Evolutionary conservation across 2,113 vertebrate species (phyloP), one percentile per base, ranked within the genome.

Genomic region (Paratilapia polleni): DNA sequence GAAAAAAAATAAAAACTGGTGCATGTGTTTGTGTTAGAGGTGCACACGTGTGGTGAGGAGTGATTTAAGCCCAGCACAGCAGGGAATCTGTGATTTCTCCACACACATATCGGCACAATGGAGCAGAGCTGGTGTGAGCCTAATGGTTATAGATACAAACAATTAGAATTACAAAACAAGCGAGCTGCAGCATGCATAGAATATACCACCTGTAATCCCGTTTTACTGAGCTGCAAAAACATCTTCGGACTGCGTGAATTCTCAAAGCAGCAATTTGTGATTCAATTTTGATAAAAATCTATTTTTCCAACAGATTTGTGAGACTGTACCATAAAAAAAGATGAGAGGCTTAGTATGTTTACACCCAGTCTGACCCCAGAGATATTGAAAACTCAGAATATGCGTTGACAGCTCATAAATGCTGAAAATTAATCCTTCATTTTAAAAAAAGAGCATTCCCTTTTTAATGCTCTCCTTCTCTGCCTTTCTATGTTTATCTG

Each of bases 141-240:
- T 91, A 92, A 94, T 92, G 84, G 82, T 86, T 92, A 88, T 87
- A 43, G 89, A 89, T 87, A 86, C 84, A 91, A 91, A 94, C 87
- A 86, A 92, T 91, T 89, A 88, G 78, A 91, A 88, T 82, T 76
- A 86, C 52, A 85, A 82, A 78, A 63, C 75, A 52, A 78, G 61
- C 14, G 63, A 8, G 77, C 47, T 62, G 34, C 41, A 76, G 76
- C 24, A 5, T 10, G 36, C 75, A 58, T 59, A 68, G 58, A 66
- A 73, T 64, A 78, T 20, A 70, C 76, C 76, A 86, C 64, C 58
- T 81, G 59, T 74, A 81, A 87, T 82, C 77, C 75, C 1, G 38
- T 31, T 78, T 15, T 41, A 59, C 57, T 47, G 57, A 5, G 13
- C 56, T 70, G 31, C 76, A 49, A 60, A 13, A 2, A 78, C 38